Conservation (phyloP, 2,888 invertebrate species). For the Stenodema calcarata region DNA sequence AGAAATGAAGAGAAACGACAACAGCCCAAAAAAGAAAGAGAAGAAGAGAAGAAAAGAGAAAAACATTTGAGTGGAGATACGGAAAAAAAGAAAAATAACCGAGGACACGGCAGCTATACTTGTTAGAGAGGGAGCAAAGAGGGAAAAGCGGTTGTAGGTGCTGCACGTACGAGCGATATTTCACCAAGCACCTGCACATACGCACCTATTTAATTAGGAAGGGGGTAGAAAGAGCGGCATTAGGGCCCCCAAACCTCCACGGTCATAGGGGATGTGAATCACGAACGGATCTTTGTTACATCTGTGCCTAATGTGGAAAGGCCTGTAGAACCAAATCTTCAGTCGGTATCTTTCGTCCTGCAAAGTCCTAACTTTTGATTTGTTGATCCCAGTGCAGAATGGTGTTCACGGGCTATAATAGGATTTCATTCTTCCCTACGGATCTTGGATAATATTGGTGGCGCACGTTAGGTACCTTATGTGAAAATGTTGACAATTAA, state of each 20-base stretch:
- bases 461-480: too few relatives aligned
- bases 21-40: neutral
- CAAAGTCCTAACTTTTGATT: neutral
- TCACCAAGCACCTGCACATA: constrained; percentile 39
- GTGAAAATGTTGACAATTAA: too few relatives aligned
- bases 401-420: too few relatives aligned
- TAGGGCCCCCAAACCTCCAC: neutral
- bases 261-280: constrained; percentile 43
- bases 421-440: too few relatives aligned
- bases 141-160: neutral
- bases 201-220: constrained; percentile 46
- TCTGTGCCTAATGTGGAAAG: constrained; percentile 39
- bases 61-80: neutral
- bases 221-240: neutral
- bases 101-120: neutral
- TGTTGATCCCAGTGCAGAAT: too few relatives aligned
- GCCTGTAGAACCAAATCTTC: neutral
- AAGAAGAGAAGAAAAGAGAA: neutral
- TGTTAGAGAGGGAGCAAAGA: neutral
- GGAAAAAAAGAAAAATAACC: neutral
- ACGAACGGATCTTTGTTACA: constrained; percentile 44
- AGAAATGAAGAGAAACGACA: neutral
- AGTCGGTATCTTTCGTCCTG: neutral
- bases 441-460: too few relatives aligned
- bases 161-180: constrained; percentile 22